These are phyloP conservation scores for Rhingia rostrata DNA, from an alignment of 2,888 invertebrate species.

Conservation along the genomic window DNA sequence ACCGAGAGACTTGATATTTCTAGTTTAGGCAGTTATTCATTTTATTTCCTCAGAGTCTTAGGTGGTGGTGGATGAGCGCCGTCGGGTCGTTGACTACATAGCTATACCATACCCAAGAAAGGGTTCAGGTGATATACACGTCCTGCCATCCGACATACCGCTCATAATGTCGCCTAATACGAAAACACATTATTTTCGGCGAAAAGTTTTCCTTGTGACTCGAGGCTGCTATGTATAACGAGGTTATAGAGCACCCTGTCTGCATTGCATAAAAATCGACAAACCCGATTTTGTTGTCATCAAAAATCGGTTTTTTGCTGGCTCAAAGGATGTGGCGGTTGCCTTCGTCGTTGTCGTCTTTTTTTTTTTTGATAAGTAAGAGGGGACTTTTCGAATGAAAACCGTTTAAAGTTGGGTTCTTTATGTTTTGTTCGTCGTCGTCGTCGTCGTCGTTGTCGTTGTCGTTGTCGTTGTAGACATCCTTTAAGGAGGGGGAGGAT, in stretches of 20 bases:
- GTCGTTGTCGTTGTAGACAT: too few species aligned
- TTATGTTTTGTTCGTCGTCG: not conserved
- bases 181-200: slow-evolving; percentile 52
- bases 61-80: slow-evolving; percentile 30
- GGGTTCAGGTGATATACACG: not conserved
- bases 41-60: slow-evolving; percentile 1
- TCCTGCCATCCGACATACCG: not conserved
- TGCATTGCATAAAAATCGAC: slow-evolving; percentile 46
- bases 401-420: slow-evolving; percentile 59
- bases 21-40: slow-evolving; percentile 18
- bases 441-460: too few species aligned
- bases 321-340: slow-evolving; percentile 12
- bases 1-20: slow-evolving; percentile 5
- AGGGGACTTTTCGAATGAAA: slow-evolving; percentile 55
- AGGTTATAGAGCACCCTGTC: slow-evolving; percentile 31
- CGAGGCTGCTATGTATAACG: not conserved
- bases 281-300: slow-evolving; percentile 52
- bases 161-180: slow-evolving; percentile 29
- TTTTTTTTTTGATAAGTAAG: slow-evolving; percentile 43
- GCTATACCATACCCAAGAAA: not conserved
- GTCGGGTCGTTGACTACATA: slow-evolving; percentile 40
- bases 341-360: not conserved
- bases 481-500: too few species aligned
- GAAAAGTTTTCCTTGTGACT: slow-evolving; percentile 26
- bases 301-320: slow-evolving; percentile 43